phyloP scores from a whole-genome alignment of 2,888 invertebrate species.

The Drosophila niveifrons region DNA sequence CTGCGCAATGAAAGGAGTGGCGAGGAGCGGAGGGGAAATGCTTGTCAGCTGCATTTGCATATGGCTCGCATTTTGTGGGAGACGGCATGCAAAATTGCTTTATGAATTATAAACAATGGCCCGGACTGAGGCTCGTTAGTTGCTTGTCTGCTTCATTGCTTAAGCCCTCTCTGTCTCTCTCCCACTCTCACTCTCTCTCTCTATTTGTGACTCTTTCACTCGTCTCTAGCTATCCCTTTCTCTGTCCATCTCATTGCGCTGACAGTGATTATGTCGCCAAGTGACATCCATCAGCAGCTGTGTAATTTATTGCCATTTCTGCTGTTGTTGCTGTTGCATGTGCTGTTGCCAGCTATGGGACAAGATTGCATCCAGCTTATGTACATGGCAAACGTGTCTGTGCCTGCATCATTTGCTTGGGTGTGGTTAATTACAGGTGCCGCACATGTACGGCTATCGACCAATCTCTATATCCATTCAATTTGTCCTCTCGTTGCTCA shows the following conservation, averaged over 20 bases:
- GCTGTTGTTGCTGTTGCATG: neutral
- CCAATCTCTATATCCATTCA: conserved; percentile 19
- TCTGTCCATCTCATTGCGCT: conserved; percentile 56
- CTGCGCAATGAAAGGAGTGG: neutral
- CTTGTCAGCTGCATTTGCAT: conserved; percentile 71
- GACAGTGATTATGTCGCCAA: conserved; percentile 76
- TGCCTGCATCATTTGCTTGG: conserved; percentile 12
- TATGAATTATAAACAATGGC: conserved; percentile 75
- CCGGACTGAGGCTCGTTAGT: conserved; percentile 61
- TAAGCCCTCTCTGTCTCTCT: neutral
- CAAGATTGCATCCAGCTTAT: conserved; percentile 61
- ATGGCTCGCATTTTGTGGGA: conserved; percentile 58
- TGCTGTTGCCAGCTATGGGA: conserved; percentile 20
- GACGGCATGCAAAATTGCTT: conserved; percentile 68
- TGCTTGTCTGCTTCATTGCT: conserved; percentile 54
- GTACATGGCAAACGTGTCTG: conserved; percentile 44
- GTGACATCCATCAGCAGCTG: conserved; percentile 74
- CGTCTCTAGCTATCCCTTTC: conserved; percentile 6
- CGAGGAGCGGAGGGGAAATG: conserved; percentile 1
- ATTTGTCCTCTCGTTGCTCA: conserved; percentile 1
- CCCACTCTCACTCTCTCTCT: neutral
- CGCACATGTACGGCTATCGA: conserved; percentile 11
- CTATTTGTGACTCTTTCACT: too few species aligned
- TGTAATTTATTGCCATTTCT: conserved; percentile 63
- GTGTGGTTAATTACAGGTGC: conserved; percentile 53